Evolutionary conservation across 2,113 vertebrate species (phyloP), one percentile per base, ranked within the genome.

Genomic region (Alosa alosa): DNA sequence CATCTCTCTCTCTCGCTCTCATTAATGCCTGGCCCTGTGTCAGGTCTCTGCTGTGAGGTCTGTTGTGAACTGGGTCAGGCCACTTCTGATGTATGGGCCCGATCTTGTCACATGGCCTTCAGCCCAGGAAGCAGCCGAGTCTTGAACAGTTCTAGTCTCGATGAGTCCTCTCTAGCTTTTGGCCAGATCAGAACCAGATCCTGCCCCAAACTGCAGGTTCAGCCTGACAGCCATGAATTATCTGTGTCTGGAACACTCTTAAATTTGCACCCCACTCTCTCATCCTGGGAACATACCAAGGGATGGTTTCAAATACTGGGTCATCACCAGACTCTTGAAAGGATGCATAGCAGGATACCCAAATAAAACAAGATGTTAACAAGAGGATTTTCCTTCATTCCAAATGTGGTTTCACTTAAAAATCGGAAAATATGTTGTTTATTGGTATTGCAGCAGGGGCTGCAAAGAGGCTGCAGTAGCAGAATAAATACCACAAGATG

Each of bases 331-430:
- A 39, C 72, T 15, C 31, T 78, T 31, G 72, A 39, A 39, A 36
- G 72, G 72, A 78, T 39, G 72, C 39, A 78, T 78, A 78, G 72
- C 72, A 39, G 72, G 36, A 78, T 39, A 15, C 31, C 39, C 36
- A 1, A 78, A 36, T 78, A 78, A 78, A 78, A 78, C 13, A 78
- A 36, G 39, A 78, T 78, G 72, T 78, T 78, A 39, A 78, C 72
- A 41, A 78, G 72, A 41, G 72, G 72, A 78, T 31, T 4, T 78
- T 39, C 36, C 39, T 39, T 78, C 72, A 39, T 78, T 11, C 72
- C 31, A 78, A 78, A 78, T 78, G 72, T 78, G 72, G 25, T 36
- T 78, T 39, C 72, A 39, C 15, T 78, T 78, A 36, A 39, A 64
- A 25, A 25, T 11, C 25, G 10, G 25, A 72, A 31, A 72, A 39